Evolutionary conservation across 2,113 vertebrate genomes (phyloP), one percentile per base, ranked within the genome.

Genomic region (Pteronura brasiliensis): DNA sequence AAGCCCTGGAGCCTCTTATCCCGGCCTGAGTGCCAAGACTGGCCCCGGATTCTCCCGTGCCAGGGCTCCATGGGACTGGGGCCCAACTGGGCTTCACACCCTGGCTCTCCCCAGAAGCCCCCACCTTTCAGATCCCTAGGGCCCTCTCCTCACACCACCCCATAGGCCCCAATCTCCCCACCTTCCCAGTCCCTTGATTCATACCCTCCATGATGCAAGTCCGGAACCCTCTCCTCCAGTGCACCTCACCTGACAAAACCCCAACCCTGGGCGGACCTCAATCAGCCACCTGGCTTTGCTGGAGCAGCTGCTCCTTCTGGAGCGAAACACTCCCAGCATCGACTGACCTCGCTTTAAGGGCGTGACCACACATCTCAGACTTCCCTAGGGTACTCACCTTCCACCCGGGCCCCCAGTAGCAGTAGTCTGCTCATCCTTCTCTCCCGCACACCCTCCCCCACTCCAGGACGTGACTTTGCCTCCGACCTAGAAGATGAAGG

Each of bases 391-490:
- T 0, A 4, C 34, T 79, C 14, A 2, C n/a, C 25, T 69, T 34
- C 42, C 80, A 17, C 14, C 34, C 61, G 1, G 0, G 39, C 6
- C 47, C 31, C 27, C 34, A 25, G 21, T 44, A 34, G 34, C 14
- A 0, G 34, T 7, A 7, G 6, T 49, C 4, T 1, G 7, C 61
- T 84, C 93, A 44, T n/a, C 23, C 7, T 63, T 23, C 36, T 27
- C 12, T 3, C 15, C 17, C 3, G 0, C 21, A 44, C n/a, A 0
- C 9, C 0, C 1, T 23, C 18, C 76, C 27, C 23, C n/a, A 1
- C 13, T 25, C 76, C 11, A 23, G 31, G n/a, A 69, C 63, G 20
- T 63, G 76, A 34, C 42, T 76, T 76, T 65, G 79, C 52, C 74
- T 82, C 14, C 0, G 4, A n/a, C 36, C 80, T 49, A 69, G 36